A percentile compares a stretch with the other conserved stretches of the same genome.
These are phyloP conservation scores for Drosophila pegasa DNA, from an alignment of 2,888 invertebrate species.

Conservation along the genomic window DNA sequence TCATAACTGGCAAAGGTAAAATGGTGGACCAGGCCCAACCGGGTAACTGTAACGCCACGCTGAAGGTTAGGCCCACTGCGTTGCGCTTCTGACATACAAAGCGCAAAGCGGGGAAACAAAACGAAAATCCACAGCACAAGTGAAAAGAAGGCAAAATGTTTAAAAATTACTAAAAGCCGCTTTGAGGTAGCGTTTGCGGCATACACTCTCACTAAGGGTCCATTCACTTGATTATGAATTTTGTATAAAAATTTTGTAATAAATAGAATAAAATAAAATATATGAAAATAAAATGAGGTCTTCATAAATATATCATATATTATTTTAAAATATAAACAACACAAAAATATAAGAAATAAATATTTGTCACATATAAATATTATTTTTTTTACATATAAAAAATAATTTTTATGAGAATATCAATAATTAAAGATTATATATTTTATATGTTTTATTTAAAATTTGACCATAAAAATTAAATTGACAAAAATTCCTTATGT, in stretches of 20 bases:
- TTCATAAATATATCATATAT: constrained; percentile 1
- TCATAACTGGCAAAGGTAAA: constrained; percentile 52
- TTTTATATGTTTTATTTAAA: too few species aligned
- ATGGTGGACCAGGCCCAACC: constrained; percentile 53
- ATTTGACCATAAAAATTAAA: too few species aligned
- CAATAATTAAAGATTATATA: too few species aligned
- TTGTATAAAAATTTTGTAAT: neutral
- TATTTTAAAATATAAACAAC: too few species aligned
- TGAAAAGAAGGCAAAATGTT: constrained; percentile 35
- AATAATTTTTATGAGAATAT: too few species aligned
- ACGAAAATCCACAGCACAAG: constrained; percentile 14
- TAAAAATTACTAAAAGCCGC: constrained; percentile 81
- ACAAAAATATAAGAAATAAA: too few species aligned
- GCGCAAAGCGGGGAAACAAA: constrained; percentile 12
- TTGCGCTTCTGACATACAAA: constrained; percentile 34
- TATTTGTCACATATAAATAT: too few species aligned
- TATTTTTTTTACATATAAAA: too few species aligned
- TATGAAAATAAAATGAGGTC: too few species aligned
- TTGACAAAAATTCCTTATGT: too few species aligned
- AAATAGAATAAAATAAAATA: neutral
- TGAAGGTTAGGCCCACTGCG: constrained; percentile 64
- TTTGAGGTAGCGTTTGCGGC: constrained; percentile 38
- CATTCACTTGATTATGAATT: neutral
- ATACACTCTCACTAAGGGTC: neutral
- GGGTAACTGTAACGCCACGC: constrained; percentile 69